These are phyloP conservation scores for Coryphaenoides rupestris DNA, from an alignment of 2,113 vertebrate genomes.

Conservation along the genomic window DNA sequence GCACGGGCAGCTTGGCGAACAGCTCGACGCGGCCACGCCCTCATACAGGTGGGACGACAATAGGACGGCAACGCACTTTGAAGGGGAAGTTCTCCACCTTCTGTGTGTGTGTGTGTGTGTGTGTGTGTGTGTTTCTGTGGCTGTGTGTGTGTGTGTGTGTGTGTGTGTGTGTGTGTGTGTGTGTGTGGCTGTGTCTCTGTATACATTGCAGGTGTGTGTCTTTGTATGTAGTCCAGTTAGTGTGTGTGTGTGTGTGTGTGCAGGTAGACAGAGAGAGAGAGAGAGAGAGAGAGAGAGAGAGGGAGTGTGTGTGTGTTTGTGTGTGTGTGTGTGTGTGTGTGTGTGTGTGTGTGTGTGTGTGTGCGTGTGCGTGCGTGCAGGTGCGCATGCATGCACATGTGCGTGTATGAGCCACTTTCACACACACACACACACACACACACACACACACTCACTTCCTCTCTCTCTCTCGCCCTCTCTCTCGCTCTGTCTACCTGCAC, in stretches of 20 bases:
- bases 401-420: neutral
- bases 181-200: neutral
- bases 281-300: too few relatives aligned
- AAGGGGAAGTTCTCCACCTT: slow-evolving; percentile 22
- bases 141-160: too few relatives aligned
- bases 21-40: slow-evolving; percentile 34
- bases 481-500: too few relatives aligned
- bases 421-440: slow-evolving; percentile 3
- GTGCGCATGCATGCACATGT: slow-evolving; percentile 2
- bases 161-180: too few relatives aligned
- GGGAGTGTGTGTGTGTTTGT: neutral
- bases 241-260: too few relatives aligned
- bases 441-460: neutral
- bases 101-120: too few relatives aligned
- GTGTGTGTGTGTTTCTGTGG: too few relatives aligned
- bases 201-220: too few relatives aligned
- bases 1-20: slow-evolving; percentile 58
- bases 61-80: slow-evolving; percentile 48
- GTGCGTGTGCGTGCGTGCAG: slow-evolving; percentile 11
- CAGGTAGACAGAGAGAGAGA: too few relatives aligned
- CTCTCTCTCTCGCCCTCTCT: neutral
- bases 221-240: too few relatives aligned
- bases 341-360: neutral
- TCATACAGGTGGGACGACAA: slow-evolving; percentile 55
- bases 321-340: neutral